Evolutionary conservation across 1,140 invertebrate genomes (phyloP), one percentile per base, ranked within the genome.

Genomic region (Hesperophylax magnus): DNA sequence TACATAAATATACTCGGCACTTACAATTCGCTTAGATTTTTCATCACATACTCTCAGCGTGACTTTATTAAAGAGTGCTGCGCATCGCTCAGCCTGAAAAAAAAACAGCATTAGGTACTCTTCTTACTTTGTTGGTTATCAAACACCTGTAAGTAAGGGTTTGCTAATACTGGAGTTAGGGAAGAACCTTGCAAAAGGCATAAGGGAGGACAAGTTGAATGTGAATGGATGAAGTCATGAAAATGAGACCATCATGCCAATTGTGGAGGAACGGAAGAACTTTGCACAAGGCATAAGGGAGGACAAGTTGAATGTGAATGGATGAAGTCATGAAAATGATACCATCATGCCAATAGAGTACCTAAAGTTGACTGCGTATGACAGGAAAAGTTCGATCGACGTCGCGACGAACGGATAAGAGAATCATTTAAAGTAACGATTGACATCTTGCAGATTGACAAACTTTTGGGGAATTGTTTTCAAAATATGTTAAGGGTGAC

Each of bases 21-120:
- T 75, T 58, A 75, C 72, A 60, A 75, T 75, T 17, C 72, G 53
- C 31, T 75, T 75, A 17, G 53, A 31, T 58, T 60, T 75, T n/a
- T 24, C 14, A 60, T 75, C 22, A 18, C 56, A 58, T 7, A 60
- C 27, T 14, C 20, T 34, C 17, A 75, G 20, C 0, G 34, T 34
- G 15, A 31, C 72, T 17, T 58, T 58, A 34, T 75, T 58, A 9
- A 75, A 60, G 11, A 58, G 27, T 58, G 53, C 72, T 58, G 53
- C 72, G n/a, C 72, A 75, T 7, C 53, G 27, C 58, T 75, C 72
- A 58, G 53, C 72, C 72, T 75, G 1, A 53, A 72, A 72, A 22
- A 14, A n/a, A 11, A 17, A 65, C 6, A 15, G 14, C 24, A 65
- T n/a, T 2, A 60, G 18, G 7, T 15, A 54, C 53, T n/a, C n/a